Conservation (phyloP, 2,113 vertebrate species). For the Aythya baeri region DNA sequence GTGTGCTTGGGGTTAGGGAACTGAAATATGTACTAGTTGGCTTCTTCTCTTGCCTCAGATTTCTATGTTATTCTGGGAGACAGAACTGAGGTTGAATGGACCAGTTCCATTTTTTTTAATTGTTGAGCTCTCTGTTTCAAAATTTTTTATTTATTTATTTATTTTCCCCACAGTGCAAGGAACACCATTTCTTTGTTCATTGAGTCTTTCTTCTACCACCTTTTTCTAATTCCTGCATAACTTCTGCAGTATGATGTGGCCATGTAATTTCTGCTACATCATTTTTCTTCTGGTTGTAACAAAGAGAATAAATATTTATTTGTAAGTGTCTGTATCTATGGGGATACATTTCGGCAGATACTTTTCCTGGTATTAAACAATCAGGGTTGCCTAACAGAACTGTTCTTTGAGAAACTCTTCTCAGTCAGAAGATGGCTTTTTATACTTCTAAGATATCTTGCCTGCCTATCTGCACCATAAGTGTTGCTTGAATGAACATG, state of each 20-base stretch:
- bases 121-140: background rate
- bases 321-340: background rate
- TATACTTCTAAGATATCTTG: background rate
- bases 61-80: background rate
- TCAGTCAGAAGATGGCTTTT: background rate
- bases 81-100: background rate
- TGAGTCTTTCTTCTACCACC: background rate
- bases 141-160: background rate
- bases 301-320: background rate
- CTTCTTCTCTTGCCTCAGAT: background rate
- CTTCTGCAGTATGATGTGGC: background rate
- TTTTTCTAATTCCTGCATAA: background rate
- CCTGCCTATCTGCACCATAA: background rate
- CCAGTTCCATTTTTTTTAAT: too few relatives aligned
- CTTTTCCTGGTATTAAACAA: background rate
- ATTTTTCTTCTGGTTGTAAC: background rate
- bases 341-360: background rate
- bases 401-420: background rate
- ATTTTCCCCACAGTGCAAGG: background rate
- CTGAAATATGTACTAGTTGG: background rate
- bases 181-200: background rate
- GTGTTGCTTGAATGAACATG: background rate
- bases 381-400: background rate
- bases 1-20: background rate
- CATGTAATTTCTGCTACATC: background rate